Base-by-base conservation (phyloP, 2,888 invertebrate species). In the Galeruca laticollis region DNA sequence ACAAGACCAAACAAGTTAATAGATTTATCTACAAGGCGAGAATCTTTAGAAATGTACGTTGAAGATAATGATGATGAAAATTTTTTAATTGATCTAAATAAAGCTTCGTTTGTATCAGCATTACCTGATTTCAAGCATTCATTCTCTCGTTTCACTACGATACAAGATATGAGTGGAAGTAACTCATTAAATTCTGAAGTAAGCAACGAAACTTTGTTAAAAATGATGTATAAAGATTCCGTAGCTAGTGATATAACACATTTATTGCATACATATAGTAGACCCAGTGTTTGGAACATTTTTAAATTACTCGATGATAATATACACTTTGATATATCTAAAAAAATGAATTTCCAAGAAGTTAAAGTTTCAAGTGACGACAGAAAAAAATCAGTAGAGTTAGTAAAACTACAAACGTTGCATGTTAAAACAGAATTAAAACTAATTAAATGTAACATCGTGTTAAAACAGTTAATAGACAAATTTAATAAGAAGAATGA, bases 351-450 rank as follows among this genome's bases (percentile, higher is more conserved):
- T 9, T 51, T 40, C 21, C 11, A 6, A 51, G 20, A 69, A 20
- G 56, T 67, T 26, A 57, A 60, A 9, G 57, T n/a, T 35, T 20
- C 21, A 13, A 64, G 10, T 10, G 47, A 47, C 15, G 18, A 15
- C 15, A 47, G 35, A 10, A 11, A 54, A n/a, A 65, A 66, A 51
- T 49, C 33, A 54, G 69, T 71, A 33, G 77, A 78, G 64, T 60
- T 77, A 13, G 64, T 72, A 21, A 70, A 68, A 35, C 72, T 79
- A 10, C 73, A 74, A 43, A 74, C 75, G 37, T 60, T 76, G 20
- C 77, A 79, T 61, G 64, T 77, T 35, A 73, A 74, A 61, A 75
- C 73, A 2, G 77, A 78, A 35, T 51, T 78, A 10, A 72, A 75
- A 54, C 74, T 71, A 37, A 31, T 76, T 9, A 75, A 77, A 56